Evolutionary conservation across 2,113 vertebrate species (phyloP).

Genomic region (Petrocephalus zakoni): DNA sequence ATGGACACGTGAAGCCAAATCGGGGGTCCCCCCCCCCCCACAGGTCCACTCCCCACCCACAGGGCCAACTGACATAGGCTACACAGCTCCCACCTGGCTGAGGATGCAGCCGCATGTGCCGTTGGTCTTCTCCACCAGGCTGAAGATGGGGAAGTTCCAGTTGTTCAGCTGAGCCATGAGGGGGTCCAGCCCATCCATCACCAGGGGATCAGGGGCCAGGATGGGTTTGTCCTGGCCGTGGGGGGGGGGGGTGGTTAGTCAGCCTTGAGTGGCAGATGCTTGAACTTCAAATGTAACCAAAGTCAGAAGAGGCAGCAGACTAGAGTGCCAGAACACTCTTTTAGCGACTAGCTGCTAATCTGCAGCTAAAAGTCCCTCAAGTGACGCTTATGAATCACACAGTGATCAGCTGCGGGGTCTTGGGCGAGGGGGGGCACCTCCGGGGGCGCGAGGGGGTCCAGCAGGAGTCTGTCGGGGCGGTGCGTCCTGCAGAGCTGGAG

Average conservation of each 20-base stretch:
- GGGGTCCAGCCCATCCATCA: conserved; percentile 86
- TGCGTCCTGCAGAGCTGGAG: conserved; percentile 51
- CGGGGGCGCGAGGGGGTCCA: conserved; percentile 21
- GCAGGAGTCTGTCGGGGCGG: conserved; percentile 46
- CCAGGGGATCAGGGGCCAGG: conserved; percentile 83
- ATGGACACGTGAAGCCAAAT: background rate
- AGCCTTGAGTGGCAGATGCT: background rate
- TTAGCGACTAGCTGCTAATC: background rate
- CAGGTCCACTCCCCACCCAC: too few relatives aligned
- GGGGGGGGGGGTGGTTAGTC: background rate
- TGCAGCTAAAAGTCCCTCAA: background rate
- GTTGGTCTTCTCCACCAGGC: conserved; percentile 85
- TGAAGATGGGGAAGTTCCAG: conserved; percentile 99
- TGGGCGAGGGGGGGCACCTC: conserved; percentile 1
- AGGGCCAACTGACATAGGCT: background rate
- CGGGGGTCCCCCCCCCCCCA: too few relatives aligned
- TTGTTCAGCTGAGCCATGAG: conserved; percentile 87
- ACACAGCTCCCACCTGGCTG: conserved; percentile 77
- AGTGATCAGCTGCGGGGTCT: background rate
- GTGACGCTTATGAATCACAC: background rate
- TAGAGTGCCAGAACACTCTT: background rate
- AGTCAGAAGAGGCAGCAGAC: background rate
- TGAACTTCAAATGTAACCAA: background rate
- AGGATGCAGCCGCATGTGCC: conserved; percentile 88
- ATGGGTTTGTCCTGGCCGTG: conserved; percentile 73